phyloP scores from a whole-genome alignment of 2,797 vertebrate genomes.

The Ciconia nigra region DNA sequence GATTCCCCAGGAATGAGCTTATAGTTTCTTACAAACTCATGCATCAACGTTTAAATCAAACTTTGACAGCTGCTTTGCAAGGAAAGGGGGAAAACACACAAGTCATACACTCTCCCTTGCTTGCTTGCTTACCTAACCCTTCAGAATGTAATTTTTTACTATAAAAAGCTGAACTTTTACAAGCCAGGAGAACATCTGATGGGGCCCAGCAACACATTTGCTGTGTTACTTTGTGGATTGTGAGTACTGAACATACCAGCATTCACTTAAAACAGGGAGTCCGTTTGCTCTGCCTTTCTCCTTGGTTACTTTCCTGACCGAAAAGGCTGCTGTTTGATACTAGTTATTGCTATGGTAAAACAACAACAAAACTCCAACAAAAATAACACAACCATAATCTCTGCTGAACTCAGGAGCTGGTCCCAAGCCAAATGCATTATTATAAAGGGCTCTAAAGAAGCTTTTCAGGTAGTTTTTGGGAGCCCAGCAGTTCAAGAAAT shows the following conservation, averaged over 20 bases:
- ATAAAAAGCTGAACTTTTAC: not conserved
- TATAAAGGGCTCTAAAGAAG: not conserved
- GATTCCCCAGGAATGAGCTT: not conserved
- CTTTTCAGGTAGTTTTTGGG: not conserved
- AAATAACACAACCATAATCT: not conserved
- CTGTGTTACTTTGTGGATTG: not conserved
- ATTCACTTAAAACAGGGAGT: not conserved
- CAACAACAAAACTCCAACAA: not conserved
- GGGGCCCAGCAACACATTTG: not conserved
- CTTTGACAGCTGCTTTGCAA: not conserved
- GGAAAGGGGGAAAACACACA: not conserved
- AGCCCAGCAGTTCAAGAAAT: not conserved
- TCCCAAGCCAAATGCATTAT: not conserved
- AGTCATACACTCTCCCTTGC: not conserved
- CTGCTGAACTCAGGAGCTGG: not conserved
- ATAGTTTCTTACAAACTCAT: not conserved
- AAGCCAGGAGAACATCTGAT: not conserved
- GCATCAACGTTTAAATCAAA: not conserved
- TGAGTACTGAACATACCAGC: not conserved
- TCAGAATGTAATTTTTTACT: not conserved
- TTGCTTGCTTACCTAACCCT: not conserved
- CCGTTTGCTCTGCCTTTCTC: not conserved
- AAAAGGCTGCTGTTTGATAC: not conserved
- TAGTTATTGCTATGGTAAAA: not conserved
- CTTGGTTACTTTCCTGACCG: not conserved